phyloP scores from a whole-genome alignment of 2,797 vertebrate species.

The Erethizon dorsatum region DNA sequence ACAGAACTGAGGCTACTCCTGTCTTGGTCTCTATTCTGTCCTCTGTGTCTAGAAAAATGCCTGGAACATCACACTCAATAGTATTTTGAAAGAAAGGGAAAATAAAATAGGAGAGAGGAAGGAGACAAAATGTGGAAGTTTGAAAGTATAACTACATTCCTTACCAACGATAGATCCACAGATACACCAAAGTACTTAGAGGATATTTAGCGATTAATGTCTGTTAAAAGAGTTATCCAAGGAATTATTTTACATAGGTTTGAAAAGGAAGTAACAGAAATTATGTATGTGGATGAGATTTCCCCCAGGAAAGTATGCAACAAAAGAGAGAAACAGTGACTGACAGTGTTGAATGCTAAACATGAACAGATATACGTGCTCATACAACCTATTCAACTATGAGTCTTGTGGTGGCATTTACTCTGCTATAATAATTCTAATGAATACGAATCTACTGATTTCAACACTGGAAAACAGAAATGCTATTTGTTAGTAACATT shows the following conservation, averaged over 20 bases:
- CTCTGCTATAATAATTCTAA: conserved; percentile 43
- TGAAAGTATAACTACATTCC: not conserved
- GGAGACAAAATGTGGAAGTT: not conserved
- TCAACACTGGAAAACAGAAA: conserved; percentile 62
- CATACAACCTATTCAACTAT: not conserved
- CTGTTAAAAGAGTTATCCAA: not conserved
- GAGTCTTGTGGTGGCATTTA: conserved; percentile 2
- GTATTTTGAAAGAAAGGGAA: conserved; percentile 36
- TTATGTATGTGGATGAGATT: not conserved
- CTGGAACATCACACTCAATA: not conserved
- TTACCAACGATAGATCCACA: not conserved
- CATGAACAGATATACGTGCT: not conserved
- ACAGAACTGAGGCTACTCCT: not conserved
- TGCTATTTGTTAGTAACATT: conserved; percentile 15
- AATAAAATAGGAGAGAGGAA: not conserved
- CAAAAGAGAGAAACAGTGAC: not conserved
- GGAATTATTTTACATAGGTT: conserved; percentile 47
- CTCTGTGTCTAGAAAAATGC: not conserved
- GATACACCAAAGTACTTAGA: not conserved
- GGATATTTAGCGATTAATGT: not conserved
- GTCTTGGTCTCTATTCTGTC: not conserved
- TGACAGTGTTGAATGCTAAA: not conserved
- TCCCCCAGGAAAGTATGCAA: not conserved
- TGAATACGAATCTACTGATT: conserved; percentile 6
- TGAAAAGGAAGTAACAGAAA: conserved; percentile 24